These are phyloP conservation scores for Castor canadensis DNA, from an alignment of 2,113 vertebrate species.

Conservation along the genomic window DNA sequence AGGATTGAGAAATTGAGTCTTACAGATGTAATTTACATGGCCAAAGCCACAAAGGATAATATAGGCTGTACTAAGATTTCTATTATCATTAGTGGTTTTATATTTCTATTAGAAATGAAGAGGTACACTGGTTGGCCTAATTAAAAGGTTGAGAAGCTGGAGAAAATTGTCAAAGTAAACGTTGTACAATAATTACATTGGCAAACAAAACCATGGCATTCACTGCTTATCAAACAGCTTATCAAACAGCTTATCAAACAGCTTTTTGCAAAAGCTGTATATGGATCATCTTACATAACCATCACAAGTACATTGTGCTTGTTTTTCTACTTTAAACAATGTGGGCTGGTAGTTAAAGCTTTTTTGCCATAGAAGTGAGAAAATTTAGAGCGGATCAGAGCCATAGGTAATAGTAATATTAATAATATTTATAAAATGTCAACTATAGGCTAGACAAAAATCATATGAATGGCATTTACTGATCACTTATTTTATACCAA, in stretches of 20 bases:
- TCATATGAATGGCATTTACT: neutral
- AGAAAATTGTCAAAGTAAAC: neutral
- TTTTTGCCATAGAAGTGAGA: neutral
- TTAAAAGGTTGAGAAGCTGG: neutral
- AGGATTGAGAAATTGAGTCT: slow-evolving; percentile 18
- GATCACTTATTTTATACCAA: neutral
- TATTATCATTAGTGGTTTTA: neutral
- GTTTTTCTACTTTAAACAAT: neutral
- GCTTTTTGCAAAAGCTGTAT: neutral
- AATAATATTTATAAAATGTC: neutral
- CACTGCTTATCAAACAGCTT: neutral
- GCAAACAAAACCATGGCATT: neutral
- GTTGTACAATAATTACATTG: neutral
- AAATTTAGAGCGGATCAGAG: neutral
- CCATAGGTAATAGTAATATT: neutral
- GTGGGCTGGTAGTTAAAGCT: neutral
- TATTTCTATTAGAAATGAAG: slow-evolving; percentile 6
- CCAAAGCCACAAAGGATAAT: neutral
- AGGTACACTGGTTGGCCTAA: neutral
- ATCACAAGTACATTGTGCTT: neutral
- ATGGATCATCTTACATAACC: neutral
- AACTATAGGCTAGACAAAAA: neutral
- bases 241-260: too few relatives aligned
- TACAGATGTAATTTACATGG: neutral
- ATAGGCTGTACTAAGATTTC: neutral